Percentiles rank a stretch among this genome's conserved stretches.
phyloP scores from a whole-genome alignment of 2,797 vertebrate genomes.

The Notoglanidium macrostoma region DNA sequence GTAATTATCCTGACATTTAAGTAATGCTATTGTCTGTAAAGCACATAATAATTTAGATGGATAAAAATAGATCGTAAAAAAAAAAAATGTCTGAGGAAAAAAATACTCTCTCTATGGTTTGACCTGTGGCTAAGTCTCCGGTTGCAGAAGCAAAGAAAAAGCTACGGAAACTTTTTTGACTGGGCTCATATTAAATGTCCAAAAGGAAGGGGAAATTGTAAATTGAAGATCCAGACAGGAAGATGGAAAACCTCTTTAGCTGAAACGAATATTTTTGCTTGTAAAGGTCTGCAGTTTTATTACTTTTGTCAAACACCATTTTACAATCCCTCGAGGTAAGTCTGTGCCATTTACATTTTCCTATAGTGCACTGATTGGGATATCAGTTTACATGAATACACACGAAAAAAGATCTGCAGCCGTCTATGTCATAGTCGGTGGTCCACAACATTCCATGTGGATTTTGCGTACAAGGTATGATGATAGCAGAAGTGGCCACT shows the following conservation, averaged over 20 bases:
- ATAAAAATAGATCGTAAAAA: constrained; percentile 37
- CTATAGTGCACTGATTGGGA: constrained; percentile 44
- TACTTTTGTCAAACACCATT: constrained; percentile 60
- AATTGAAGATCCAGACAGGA: constrained; percentile 77
- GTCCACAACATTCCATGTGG: constrained; percentile 38
- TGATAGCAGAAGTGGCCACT: constrained; percentile 14
- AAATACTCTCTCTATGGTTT: constrained; percentile 23
- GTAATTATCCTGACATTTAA: constrained; percentile 10
- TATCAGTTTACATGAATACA: constrained; percentile 48
- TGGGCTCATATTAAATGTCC: constrained; percentile 74
- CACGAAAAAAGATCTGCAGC: constrained; percentile 39
- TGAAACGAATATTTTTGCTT: constrained; percentile 67
- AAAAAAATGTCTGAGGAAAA: constrained; percentile 9
- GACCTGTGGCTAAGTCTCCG: constrained; percentile 64
- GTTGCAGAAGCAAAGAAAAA: constrained; percentile 61
- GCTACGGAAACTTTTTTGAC: constrained; percentile 73
- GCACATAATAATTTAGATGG: constrained; percentile 14
- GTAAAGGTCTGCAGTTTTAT: constrained; percentile 60
- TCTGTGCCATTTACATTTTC: constrained; percentile 45
- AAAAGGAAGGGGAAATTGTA: constrained; percentile 68
- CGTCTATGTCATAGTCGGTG: constrained; percentile 38
- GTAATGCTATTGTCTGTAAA: constrained; percentile 23
- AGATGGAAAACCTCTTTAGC: constrained; percentile 74
- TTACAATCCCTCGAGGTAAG: constrained; percentile 51
- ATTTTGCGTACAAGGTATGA: constrained; percentile 13